Evolutionary conservation across 2,113 vertebrate species (phyloP).

Genomic region (Amblyornis subalaris): DNA sequence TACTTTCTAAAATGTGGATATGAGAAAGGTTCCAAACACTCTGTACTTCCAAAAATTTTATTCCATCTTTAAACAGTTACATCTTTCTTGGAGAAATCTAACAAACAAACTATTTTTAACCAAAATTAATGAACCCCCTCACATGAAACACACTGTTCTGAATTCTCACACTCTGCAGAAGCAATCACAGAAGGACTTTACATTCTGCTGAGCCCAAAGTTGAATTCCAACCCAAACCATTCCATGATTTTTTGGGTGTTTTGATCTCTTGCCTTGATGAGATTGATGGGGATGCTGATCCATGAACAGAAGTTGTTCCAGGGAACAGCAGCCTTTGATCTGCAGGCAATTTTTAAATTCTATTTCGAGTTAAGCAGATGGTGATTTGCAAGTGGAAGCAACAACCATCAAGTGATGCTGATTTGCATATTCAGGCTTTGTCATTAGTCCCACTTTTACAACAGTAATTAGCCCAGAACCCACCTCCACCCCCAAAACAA

Average conservation of each 20-base stretch:
- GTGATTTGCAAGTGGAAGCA: not conserved
- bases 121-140: not conserved
- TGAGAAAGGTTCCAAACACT: not conserved
- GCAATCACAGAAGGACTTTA: not conserved
- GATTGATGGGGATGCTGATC: not conserved
- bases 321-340: not conserved
- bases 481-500: not conserved
- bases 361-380: not conserved
- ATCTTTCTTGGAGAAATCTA: not conserved
- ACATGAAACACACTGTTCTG: accelerated
- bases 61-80: not conserved
- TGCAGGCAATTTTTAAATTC: not conserved
- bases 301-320: not conserved
- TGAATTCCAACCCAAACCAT: not conserved
- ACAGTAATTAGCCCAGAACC: not conserved
- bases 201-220: not conserved
- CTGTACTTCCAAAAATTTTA: not conserved
- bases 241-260: not conserved
- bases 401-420: accelerated
- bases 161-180: not conserved
- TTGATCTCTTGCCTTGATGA: not conserved
- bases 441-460: not conserved
- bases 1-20: not conserved
- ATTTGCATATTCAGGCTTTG: not conserved
- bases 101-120: not conserved